Evolutionary conservation across 2,113 vertebrate genomes (phyloP), one percentile per base, ranked within the genome.

Genomic region (Phoenicopterus ruber): DNA sequence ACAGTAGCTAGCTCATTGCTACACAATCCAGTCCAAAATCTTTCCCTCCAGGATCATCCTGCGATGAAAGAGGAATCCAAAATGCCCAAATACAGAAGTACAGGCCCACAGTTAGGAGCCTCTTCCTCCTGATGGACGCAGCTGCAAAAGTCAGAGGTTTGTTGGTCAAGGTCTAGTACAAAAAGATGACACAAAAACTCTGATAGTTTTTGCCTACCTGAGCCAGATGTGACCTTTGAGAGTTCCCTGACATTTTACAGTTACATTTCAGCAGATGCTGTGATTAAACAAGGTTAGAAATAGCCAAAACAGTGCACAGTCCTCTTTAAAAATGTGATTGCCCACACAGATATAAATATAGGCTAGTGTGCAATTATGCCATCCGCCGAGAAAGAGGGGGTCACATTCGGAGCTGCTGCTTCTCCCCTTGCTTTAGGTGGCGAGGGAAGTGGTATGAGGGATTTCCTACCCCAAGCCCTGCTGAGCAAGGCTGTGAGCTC

Each of bases 371-470:
- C 34, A 80, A 54, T 46, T 55, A 26, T 57, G 46, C 18, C 25
- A 82, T 36, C n/a, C 61, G 20, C 34, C 2, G 1, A 59, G 59
- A 89, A 67, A 82, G 11, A 38, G 46, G 38, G 17, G 58, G n/a
- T 21, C 49, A 3, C 29, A 8, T 18, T 34, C 38, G 58, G 50
- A 57, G 42, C 77, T 72, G 47, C 54, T 63, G 36, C 47, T 72
- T 49, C 25, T 80, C 36, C 77, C 36, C 21, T 63, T 49, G 44
- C 61, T 65, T 19, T 26, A 29, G 12, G n/a, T 42, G 61, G 61
- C 0, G 0, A 70, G 66, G 11, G 25, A 69, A 69, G 36, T 2
- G 0, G 34, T 22, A 22, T 9, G 71, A 73, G 25, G 29, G 74
- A 46, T 50, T 87, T 59, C 42, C 26, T 58, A 69, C 49, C 24